Base-by-base conservation (phyloP, 35 echinoderm and acorn worm species). In the Stichopus chloronotus region DNA sequence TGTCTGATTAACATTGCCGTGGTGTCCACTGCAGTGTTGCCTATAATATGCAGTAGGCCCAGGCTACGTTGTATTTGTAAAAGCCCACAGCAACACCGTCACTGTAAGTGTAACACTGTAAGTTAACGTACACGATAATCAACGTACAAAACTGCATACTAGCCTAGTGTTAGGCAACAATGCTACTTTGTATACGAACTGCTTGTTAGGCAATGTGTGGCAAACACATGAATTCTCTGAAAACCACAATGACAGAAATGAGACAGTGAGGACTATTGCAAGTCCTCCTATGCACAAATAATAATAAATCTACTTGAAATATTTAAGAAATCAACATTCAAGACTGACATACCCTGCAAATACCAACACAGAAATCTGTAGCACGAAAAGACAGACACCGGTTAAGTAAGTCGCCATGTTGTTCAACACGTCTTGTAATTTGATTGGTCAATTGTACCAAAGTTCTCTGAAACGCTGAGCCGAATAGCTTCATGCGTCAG, bases 401-500 rank as follows among this genome's bases (percentile, higher is more conserved):
- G 55, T 56, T 58, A 85, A 23, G 82, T 53, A 85, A 16, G 82
- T 58, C 82, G 82, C 82, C 82, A 85, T 85, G 55, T 85, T 85
- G 82, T 59, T 85, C 56, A 85, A 85, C 82, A 85, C 82, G 82
- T 85, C 82, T 56, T 58, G 82, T 59, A 85, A 85, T 21, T 85
- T 85, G 55, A 85, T 85, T 85, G 82, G 82, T 58, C 19, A 58
- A 59, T 85, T 58, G 82, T 85, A 56, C 24, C 55, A 85, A 85
- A 85, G 82, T 85, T 85, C 16, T 58, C 17, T 16, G 30, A 43
- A 43, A 3, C 30, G 30, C 30, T 43, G 30, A 43, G 30, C 30
- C 30, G 30, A 1, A 3, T 43, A 43, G 30, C 30, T 43, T 43
- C 30, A 43, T 72, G 22, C 16, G 20, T 20, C 19, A 17, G 13